A percentile compares a stretch with the other conserved stretches of the same genome.
phyloP scores from a whole-genome alignment of 2,113 vertebrate genomes.

The Mus musculus region GRCm39 chr8:115908501-115909000 shows the following conservation, averaged over 20 bases:
- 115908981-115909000: no score
- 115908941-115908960: no score
- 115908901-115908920: no score
- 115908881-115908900: no score
- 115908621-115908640: neutral
- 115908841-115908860: no score
- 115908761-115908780: neutral
- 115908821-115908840: no score
- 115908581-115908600: slow-evolving; percentile 50
- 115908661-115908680: neutral
- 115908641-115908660: neutral
- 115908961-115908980: no score
- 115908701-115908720: neutral
- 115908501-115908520: slow-evolving; percentile 68
- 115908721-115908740: neutral
- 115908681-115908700: neutral
- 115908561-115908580: slow-evolving; percentile 56
- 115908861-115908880: no score
- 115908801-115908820: no score
- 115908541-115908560: slow-evolving; percentile 59
- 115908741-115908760: neutral
- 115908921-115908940: no score
- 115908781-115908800: no score
- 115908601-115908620: neutral
- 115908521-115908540: slow-evolving; percentile 69